Conservation (phyloP, 23 tunicate species). For the Aplidium turbinatum region DNA sequence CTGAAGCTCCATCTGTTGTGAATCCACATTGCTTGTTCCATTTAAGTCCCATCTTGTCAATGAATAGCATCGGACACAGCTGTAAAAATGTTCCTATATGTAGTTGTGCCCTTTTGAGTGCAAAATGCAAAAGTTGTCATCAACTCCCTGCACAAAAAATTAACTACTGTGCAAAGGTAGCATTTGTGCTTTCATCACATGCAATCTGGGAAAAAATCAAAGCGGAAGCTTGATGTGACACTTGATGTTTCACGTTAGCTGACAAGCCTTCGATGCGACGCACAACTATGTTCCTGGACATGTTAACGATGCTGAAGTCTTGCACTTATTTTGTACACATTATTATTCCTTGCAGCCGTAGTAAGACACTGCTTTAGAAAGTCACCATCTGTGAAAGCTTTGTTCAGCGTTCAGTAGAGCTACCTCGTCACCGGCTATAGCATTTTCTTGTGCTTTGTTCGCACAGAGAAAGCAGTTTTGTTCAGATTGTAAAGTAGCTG, state of each 20-base stretch:
- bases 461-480: conserved; percentile 10
- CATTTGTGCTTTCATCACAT: conserved; percentile 10
- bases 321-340: conserved; percentile 19
- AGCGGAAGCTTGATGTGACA: conserved; percentile 17
- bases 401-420: conserved; percentile 18
- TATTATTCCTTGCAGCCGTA: conserved; percentile 6
- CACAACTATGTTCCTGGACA: conserved; percentile 25
- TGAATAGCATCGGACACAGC: conserved; percentile 17
- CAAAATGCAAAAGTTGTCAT: neutral
- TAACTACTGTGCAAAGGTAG: conserved; percentile 17
- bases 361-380: conserved; percentile 21
- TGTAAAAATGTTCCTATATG: neutral
- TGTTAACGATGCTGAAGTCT: neutral
- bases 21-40: conserved; percentile 22
- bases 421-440: conserved; percentile 11
- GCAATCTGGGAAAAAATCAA: neutral
- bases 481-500: conserved; percentile 24
- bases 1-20: conserved; percentile 27
- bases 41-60: conserved; percentile 19
- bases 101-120: conserved; percentile 7
- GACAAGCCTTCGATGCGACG: conserved; percentile 7
- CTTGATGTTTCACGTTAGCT: conserved; percentile 9
- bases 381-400: conserved; percentile 9
- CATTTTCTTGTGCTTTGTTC: conserved; percentile 13
- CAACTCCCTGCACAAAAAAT: conserved; percentile 9